Evolutionary conservation across 2,888 invertebrate species (phyloP).

Genomic region (Eupithecia subumbrata): DNA sequence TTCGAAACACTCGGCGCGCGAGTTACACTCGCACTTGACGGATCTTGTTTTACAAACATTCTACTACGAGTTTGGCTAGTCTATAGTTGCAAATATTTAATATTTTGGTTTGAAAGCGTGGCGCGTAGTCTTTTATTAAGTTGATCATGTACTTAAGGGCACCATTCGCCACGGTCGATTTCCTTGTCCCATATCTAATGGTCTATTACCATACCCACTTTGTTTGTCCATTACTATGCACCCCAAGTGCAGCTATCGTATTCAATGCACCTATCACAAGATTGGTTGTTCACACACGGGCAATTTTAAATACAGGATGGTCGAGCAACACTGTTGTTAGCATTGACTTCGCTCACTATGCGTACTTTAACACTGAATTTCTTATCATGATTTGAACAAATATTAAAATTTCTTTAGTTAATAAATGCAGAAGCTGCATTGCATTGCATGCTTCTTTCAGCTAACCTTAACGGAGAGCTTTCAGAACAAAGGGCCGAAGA

Average conservation of each 20-base stretch:
- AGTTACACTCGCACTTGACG: too few relatives aligned
- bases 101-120: neutral
- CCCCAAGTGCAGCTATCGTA: constrained; percentile 15
- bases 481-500: too few relatives aligned
- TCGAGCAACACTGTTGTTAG: neutral
- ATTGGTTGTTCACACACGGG: neutral
- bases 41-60: too few relatives aligned
- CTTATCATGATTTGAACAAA: too few relatives aligned
- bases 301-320: neutral
- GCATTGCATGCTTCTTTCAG: too few relatives aligned
- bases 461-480: too few relatives aligned
- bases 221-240: constrained; percentile 31
- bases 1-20: too few relatives aligned
- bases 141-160: neutral
- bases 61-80: too few relatives aligned
- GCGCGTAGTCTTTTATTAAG: neutral
- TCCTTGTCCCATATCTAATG: constrained; percentile 17
- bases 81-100: too few relatives aligned
- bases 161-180: constrained; percentile 1
- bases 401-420: too few relatives aligned
- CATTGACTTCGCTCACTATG: neutral
- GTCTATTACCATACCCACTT: constrained; percentile 24
- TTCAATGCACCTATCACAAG: constrained; percentile 14
- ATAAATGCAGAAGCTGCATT: too few relatives aligned
- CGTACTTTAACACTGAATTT: too few relatives aligned